Evolutionary conservation across 1,140 invertebrate genomes (phyloP).

Genomic region (Aphelinus atriplicis): DNA sequence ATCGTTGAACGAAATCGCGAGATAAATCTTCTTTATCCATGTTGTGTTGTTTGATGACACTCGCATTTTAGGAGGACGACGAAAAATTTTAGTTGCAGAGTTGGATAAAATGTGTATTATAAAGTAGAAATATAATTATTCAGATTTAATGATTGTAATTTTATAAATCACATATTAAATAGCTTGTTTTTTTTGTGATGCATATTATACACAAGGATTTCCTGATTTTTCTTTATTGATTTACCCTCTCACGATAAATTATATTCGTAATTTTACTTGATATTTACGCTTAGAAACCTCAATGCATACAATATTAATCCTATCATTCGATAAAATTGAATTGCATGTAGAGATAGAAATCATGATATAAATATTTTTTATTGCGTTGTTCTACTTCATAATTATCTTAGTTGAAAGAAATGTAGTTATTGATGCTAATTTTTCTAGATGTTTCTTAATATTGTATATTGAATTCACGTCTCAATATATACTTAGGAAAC

Average conservation of each 20-base stretch:
- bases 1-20: constrained; percentile 31
- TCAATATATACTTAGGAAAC: constrained; percentile 27
- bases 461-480: constrained; percentile 12
- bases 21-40: constrained; percentile 11
- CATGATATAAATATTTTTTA: too few species aligned
- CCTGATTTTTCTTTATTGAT: neutral
- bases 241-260: too few species aligned
- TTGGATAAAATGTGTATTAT: constrained; percentile 27
- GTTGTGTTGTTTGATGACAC: constrained; percentile 5
- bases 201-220: constrained; percentile 11
- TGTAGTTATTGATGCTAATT: neutral
- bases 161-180: constrained; percentile 28
- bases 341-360: too few species aligned
- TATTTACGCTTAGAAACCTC: too few species aligned
- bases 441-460: neutral
- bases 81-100: constrained; percentile 25
- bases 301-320: too few species aligned
- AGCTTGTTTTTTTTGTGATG: constrained; percentile 17
- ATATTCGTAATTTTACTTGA: too few species aligned
- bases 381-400: too few species aligned
- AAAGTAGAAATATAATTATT: constrained; percentile 33
- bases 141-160: constrained; percentile 40
- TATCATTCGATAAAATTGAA: too few species aligned
- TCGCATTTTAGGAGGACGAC: neutral
- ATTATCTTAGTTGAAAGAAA: too few species aligned